phyloP scores from a whole-genome alignment of 2,888 invertebrate genomes.

The Platypus cylindrus region DNA sequence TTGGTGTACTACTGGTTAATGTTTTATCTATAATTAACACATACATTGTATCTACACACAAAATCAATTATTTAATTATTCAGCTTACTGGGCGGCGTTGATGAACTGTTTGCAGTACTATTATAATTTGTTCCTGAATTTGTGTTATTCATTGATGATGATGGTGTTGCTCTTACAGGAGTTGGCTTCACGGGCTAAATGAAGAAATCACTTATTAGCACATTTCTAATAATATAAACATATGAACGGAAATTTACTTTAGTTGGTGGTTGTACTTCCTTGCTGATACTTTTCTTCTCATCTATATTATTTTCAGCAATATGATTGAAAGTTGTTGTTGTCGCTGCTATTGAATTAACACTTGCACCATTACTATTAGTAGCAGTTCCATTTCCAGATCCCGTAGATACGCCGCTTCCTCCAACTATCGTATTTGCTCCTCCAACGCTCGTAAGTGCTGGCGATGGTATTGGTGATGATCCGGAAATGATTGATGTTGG shows the following conservation, averaged over 20 bases:
- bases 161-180: constrained; percentile 54
- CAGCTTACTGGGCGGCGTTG: constrained; percentile 24
- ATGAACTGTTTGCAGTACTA: constrained; percentile 31
- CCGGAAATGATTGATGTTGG: constrained; percentile 77
- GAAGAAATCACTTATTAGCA: constrained; percentile 6
- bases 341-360: constrained; percentile 4
- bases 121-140: constrained; percentile 38
- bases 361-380: constrained; percentile 5
- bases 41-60: neutral
- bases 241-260: constrained; percentile 33
- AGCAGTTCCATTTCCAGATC: no score
- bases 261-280: constrained; percentile 35
- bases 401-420: neutral
- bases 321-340: constrained; percentile 52
- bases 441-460: constrained; percentile 7
- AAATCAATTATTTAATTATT: neutral
- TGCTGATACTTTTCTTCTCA: constrained; percentile 30
- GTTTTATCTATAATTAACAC: constrained; percentile 4
- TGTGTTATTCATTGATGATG: constrained; percentile 38
- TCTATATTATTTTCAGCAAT: constrained; percentile 68
- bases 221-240: neutral
- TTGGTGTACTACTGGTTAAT: constrained; percentile 32
- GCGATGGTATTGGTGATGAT: constrained; percentile 29
- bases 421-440: constrained; percentile 1
- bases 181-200: constrained; percentile 76